Evolutionary conservation across 2,888 invertebrate species (phyloP), one percentile per base, ranked within the genome.

Genomic region (Cosmopolites sordidus): DNA sequence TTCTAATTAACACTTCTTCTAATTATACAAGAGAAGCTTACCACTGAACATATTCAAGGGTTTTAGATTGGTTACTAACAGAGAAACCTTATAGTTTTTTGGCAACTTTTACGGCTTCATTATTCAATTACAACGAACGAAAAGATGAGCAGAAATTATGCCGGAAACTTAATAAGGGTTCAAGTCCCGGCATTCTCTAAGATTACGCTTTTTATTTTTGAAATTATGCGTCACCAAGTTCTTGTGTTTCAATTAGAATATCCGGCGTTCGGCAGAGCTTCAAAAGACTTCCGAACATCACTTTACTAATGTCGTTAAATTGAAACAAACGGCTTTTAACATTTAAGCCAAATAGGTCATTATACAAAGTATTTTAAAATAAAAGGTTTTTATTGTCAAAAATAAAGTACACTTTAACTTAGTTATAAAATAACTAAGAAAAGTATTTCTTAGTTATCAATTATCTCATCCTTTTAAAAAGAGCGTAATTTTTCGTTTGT

Each of bases 101-200:
- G 43, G 44, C 12, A 4, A 27, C 40, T 45, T 44, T 48, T 51
- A 51, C 41, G 56, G 56, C 48, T 56, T 56, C 56, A 17, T 51
- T 46, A 55, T 55, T 55, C 51, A 47, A 51, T 55, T 55, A 51
- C 55, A 51, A 17, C 43, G 12, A 47, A 47, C 50, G 15, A 38
- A 44, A 44, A 47, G 50, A 55, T 48, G 48, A 37, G 47, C 45
- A 18, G 42, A 48, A 51, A 44, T 51, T 56, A 45, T 48, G 42
- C 42, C 48, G 43, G 56, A 51, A 56, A 56, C 51, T 51, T 51
- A 56, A 56, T 56, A 51, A 47, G 47, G 43, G 47, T 48, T 14
- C 22, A 18, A 45, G 5, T 41, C 11, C 43, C 30, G 39, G 37
- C 43, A 38, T 46, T 43, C 47, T 29, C 48, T 45, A 17, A 15